These are phyloP conservation scores for Xenus cinereus DNA, from an alignment of 2,113 vertebrate species.

Conservation along the genomic window DNA sequence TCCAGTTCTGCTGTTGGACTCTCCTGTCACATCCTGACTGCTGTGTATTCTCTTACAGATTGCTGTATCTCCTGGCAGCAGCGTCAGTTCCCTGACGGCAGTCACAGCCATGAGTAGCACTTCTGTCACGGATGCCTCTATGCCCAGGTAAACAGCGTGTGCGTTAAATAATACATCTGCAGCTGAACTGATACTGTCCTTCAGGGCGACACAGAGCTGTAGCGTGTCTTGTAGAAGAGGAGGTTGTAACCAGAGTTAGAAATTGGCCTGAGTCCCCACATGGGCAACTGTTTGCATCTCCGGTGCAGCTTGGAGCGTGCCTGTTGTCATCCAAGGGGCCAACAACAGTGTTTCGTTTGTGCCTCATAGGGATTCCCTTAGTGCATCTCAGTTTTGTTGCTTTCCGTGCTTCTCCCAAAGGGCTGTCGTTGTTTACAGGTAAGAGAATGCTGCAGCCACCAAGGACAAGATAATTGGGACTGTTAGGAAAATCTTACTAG, in stretches of 20 bases:
- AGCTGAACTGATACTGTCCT: background rate
- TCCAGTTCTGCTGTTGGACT: background rate
- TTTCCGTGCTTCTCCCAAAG: conserved; percentile 17
- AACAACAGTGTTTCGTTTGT: background rate
- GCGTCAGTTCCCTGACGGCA: conserved; percentile 88
- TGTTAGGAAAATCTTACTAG: background rate
- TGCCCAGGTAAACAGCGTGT: conserved; percentile 78
- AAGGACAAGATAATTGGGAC: background rate
- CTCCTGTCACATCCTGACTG: background rate
- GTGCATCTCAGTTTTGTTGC: background rate
- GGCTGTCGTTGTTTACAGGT: background rate
- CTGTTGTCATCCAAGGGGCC: background rate
- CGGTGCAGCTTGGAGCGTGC: background rate
- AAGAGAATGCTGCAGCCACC: background rate
- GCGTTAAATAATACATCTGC: background rate
- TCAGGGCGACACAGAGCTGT: background rate
- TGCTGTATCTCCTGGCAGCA: conserved; percentile 85
- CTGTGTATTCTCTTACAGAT: conserved; percentile 72
- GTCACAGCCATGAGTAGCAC: conserved; percentile 87
- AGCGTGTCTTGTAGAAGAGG: background rate
- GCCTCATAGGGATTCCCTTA: background rate
- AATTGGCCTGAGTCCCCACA: background rate
- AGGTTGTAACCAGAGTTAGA: background rate
- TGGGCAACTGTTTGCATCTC: background rate
- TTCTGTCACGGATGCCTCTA: conserved; percentile 77